Conservation (phyloP, 2,113 vertebrate genomes). For the Phrynosoma platyrhinos region DNA sequence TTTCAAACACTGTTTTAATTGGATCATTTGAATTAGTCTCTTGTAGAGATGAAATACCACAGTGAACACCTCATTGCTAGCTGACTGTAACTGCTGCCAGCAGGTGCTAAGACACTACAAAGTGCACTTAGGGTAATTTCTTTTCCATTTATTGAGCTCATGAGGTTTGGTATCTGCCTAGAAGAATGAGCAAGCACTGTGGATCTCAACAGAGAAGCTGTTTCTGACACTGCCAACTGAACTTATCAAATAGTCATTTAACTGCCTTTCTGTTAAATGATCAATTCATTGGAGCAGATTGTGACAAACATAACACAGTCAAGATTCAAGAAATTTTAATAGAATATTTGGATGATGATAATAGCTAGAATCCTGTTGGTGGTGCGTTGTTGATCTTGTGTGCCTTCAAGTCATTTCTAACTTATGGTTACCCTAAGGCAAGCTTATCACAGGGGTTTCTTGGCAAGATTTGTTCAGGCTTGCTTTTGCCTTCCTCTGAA, state of each 20-base stretch:
- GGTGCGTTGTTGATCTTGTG: too few relatives aligned
- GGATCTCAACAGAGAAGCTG: neutral
- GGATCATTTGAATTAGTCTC: neutral
- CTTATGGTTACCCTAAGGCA: too few relatives aligned
- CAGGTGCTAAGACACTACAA: neutral
- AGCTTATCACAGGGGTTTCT: too few relatives aligned
- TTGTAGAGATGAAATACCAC: neutral
- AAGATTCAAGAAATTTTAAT: neutral
- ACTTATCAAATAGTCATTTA: constrained; percentile 11
- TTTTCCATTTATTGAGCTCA: neutral
- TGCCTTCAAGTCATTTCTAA: too few relatives aligned
- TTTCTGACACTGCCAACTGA: neutral
- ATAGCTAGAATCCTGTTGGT: too few relatives aligned
- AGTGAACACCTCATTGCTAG: neutral
- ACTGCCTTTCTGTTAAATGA: neutral
- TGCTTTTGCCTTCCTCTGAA: too few relatives aligned
- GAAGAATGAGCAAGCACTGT: neutral
- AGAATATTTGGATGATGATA: neutral
- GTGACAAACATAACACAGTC: neutral
- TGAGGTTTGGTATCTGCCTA: neutral
- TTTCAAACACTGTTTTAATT: neutral
- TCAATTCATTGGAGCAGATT: neutral
- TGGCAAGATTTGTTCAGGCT: too few relatives aligned
- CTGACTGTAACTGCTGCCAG: neutral
- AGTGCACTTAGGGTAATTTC: neutral